Percentiles rank a stretch among this genome's conserved stretches.
Conservation (phyloP, 1,140 invertebrate species). For the Eriocheir sinensis region DNA sequence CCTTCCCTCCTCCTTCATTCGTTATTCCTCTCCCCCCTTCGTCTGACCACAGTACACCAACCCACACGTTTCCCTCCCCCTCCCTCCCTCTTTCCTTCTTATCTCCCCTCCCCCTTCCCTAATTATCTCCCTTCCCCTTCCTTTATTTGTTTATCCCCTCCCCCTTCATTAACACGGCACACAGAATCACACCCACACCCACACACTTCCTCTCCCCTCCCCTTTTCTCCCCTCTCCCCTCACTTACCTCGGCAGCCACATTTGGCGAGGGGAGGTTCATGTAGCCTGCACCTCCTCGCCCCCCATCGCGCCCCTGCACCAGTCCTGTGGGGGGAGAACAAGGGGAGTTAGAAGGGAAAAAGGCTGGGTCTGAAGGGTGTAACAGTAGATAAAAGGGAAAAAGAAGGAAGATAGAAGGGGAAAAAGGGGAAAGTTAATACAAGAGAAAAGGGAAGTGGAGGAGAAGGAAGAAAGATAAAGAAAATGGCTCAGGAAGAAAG, state of each 20-base stretch:
- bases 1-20: neutral
- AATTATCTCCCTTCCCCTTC: neutral
- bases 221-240: neutral
- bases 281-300: constrained; percentile 81
- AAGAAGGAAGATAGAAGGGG: neutral
- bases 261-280: constrained; percentile 83
- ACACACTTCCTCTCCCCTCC: neutral
- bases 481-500: no score
- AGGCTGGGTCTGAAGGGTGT: no score
- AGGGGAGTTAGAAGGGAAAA: no score
- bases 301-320: constrained; percentile 81
- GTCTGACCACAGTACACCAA: no score
- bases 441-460: neutral
- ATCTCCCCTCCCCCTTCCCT: neutral
- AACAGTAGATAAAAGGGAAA: constrained; percentile 46
- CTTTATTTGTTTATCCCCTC: neutral
- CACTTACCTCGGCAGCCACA: constrained; percentile 82
- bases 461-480: no score
- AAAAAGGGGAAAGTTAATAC: neutral
- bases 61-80: no score
- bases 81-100: constrained; percentile 21
- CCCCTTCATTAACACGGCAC: neutral
- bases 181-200: neutral
- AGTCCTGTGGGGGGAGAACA: constrained; percentile 79
- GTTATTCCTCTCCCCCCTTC: neutral